Evolutionary conservation across 2,888 invertebrate species (phyloP).

Genomic region (Acanthosoma haemorrhoidale): DNA sequence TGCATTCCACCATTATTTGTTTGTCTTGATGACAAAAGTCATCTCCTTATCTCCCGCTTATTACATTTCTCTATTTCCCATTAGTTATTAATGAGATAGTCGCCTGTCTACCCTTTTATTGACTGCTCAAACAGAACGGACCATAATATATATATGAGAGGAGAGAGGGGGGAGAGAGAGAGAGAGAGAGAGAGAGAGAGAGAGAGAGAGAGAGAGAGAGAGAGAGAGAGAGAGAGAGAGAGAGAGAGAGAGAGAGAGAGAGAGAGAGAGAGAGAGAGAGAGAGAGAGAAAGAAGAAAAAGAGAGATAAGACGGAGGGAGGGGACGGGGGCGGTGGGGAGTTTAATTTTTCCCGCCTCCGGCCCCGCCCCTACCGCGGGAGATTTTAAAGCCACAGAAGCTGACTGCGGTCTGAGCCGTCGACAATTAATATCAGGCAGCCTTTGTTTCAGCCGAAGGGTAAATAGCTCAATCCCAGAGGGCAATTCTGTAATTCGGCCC

Average conservation of each 20-base stretch:
- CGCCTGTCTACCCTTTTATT: too few species aligned
- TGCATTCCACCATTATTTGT: too few species aligned
- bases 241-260: conserved; percentile 1
- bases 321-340: conserved; percentile 30
- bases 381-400: conserved; percentile 25
- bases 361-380: conserved; percentile 10
- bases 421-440: conserved; percentile 14
- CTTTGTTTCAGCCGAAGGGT: conserved; percentile 13
- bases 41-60: too few species aligned
- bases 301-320: conserved; percentile 27
- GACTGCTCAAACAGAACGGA: too few species aligned
- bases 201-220: too few species aligned
- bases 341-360: conserved; percentile 29
- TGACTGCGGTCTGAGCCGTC: background rate
- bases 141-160: too few species aligned
- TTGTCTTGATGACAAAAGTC: too few species aligned
- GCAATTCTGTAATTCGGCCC: conserved; percentile 20
- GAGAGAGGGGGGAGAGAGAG: too few species aligned
- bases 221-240: too few species aligned
- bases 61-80: too few species aligned
- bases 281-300: conserved; percentile 20
- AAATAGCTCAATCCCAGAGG: conserved; percentile 15
- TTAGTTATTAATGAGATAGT: too few species aligned
- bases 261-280: conserved; percentile 17
- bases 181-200: too few species aligned